Evolutionary conservation across 2,113 vertebrate genomes (phyloP).

Genomic region (Pontoporia blainvillei): DNA sequence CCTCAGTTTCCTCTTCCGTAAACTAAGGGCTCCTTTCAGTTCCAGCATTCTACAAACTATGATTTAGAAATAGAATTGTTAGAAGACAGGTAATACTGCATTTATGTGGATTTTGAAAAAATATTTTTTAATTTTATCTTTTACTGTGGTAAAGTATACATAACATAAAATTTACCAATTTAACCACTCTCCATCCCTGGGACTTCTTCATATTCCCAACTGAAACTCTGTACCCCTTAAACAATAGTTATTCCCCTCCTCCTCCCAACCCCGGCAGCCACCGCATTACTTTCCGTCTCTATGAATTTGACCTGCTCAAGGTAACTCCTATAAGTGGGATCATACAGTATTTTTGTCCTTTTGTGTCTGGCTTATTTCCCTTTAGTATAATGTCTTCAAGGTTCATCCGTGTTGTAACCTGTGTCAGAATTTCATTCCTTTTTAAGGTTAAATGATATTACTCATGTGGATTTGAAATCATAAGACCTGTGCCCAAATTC

Average conservation of each 20-base stretch:
- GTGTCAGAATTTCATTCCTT: conserved; percentile 6
- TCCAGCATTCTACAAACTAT: not conserved
- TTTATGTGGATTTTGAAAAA: not conserved
- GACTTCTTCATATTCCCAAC: not conserved
- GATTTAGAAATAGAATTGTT: not conserved
- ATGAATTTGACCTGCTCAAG: not conserved
- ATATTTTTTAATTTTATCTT: not conserved
- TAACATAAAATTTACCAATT: not conserved
- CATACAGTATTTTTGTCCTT: not conserved
- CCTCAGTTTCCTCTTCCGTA: not conserved
- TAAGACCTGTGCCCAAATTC: not conserved
- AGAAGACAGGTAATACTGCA: not conserved
- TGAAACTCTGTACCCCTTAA: not conserved
- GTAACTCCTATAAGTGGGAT: not conserved
- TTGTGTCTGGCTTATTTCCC: not conserved
- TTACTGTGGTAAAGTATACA: not conserved
- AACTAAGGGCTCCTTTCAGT: not conserved
- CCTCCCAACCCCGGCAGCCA: not conserved
- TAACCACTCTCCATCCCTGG: not conserved
- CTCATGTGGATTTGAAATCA: not conserved
- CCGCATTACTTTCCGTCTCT: not conserved
- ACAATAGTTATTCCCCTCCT: not conserved
- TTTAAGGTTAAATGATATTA: not conserved
- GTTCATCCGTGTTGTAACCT: not conserved
- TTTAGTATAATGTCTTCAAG: not conserved